Evolutionary conservation across 2,888 invertebrate genomes (phyloP).

Genomic region (Ischnus inquisitorius): DNA sequence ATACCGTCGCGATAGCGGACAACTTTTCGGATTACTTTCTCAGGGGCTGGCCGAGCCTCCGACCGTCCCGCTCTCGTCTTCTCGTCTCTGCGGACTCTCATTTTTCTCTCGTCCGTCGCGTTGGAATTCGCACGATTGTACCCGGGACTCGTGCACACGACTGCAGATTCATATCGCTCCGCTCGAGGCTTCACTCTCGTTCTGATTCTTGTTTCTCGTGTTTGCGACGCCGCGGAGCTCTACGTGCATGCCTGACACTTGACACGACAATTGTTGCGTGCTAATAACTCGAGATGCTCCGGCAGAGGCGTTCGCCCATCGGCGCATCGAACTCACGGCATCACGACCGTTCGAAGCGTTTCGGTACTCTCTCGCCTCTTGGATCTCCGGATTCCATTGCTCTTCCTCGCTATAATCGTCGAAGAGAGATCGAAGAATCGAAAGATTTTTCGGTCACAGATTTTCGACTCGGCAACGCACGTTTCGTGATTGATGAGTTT

Average conservation of each 20-base stretch:
- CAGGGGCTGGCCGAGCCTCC: constrained; percentile 41
- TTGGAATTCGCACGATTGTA: constrained; percentile 57
- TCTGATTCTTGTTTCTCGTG: constrained; percentile 55
- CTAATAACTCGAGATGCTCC: constrained; percentile 71
- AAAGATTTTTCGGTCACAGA: too few species aligned
- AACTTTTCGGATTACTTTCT: constrained; percentile 61
- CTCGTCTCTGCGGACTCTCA: constrained; percentile 44
- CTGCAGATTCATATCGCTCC: constrained; percentile 68
- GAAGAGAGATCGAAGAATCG: not conserved
- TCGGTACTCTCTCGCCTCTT: not conserved
- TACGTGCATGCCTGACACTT: constrained; percentile 70
- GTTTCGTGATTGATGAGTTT: too few species aligned
- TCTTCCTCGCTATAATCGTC: not conserved
- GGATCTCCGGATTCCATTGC: constrained; percentile 8
- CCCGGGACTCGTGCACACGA: constrained; percentile 54
- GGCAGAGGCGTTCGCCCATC: constrained; percentile 17
- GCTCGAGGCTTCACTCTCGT: constrained; percentile 13
- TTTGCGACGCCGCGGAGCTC: constrained; percentile 52
- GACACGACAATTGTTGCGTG: constrained; percentile 74
- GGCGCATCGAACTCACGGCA: constrained; percentile 34
- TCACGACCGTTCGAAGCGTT: constrained; percentile 44
- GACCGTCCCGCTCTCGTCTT: constrained; percentile 19
- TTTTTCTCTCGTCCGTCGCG: constrained; percentile 53
- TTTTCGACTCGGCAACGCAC: too few species aligned
- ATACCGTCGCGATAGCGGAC: constrained; percentile 55